Evolutionary conservation across 2,113 vertebrate species (phyloP).

Genomic region (Laterallus jamaicensis): DNA sequence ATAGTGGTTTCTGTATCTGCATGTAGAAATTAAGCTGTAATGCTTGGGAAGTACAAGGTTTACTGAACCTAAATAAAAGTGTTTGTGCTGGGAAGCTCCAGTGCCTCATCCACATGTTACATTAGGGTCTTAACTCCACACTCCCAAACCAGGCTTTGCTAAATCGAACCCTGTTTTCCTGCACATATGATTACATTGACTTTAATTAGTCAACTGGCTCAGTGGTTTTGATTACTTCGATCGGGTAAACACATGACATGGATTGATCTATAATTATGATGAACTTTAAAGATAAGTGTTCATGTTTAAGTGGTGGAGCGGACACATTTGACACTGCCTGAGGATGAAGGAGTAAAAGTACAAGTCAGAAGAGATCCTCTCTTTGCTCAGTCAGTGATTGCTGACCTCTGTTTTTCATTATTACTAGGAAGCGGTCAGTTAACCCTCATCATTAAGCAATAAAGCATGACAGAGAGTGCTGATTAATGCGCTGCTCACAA

Average conservation of each 20-base stretch:
- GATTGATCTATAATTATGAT: slow-evolving; percentile 35
- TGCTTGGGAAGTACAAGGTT: accelerated
- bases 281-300: background rate
- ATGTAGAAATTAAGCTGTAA: background rate
- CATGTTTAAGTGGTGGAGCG: background rate
- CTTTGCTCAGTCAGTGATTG: background rate
- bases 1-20: background rate
- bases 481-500: slow-evolving; percentile 33
- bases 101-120: accelerated
- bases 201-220: slow-evolving; percentile 25
- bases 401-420: slow-evolving; percentile 62
- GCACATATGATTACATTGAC: background rate
- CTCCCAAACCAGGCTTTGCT: background rate
- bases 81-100: background rate
- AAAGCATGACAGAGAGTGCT: slow-evolving; percentile 21
- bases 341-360: background rate
- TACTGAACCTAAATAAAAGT: background rate
- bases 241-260: background rate
- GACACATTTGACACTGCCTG: background rate
- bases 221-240: slow-evolving; percentile 25
- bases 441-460: slow-evolving; percentile 52
- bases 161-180: background rate
- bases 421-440: slow-evolving; percentile 58
- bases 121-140: background rate
- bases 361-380: background rate